Base-by-base conservation (phyloP, 2,113 vertebrate species). In the Fulmarus glacialis region DNA sequence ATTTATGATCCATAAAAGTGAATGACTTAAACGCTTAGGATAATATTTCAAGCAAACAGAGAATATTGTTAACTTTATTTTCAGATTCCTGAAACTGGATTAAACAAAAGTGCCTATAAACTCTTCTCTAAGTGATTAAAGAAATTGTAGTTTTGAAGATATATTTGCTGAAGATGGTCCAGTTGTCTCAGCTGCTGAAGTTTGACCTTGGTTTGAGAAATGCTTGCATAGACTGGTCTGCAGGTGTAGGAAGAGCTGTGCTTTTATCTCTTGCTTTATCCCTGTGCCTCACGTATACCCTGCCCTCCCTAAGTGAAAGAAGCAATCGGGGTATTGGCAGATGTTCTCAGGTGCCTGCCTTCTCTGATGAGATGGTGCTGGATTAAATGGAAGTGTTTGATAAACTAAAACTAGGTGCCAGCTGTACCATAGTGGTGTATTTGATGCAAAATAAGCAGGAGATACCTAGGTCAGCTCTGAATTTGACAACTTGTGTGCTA, bases 71-170 rank as follows among this genome's bases (percentile, higher is more conserved):
- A 82, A 67, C 22, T 89, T 66, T 48, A 18, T 80, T 92, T 92
- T 86, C 64, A 84, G 53, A 42, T 92, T 88, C 80, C 52, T 73
- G 34, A 86, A 97, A 75, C 30, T 43, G 48, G 22, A 27, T 93
- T 90, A 63, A 75, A 47, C n/a, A 67, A 9, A 82, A 91, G 30
- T 17, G 12, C n/a, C 17, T 59, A 4, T 74, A 32, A 82, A 59
- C n/a, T 66, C 18, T 79, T 40, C 22, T 32, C 12, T 8, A 34
- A 66, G 24, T 36, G 36, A 55, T 50, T 53, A 59, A 89, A 78
- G 72, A 42, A 91, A 17, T 21, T 18, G 12, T 22, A 22, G 29
- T 48, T 91, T 87, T 78, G 73, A 91, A 50, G 38, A 22, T 27
- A 1, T 34, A 10, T 47, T 81, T 95, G 30, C 27, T 72, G 45